Base-by-base conservation (phyloP, 2,113 vertebrate genomes). In the Raja brachyura region DNA sequence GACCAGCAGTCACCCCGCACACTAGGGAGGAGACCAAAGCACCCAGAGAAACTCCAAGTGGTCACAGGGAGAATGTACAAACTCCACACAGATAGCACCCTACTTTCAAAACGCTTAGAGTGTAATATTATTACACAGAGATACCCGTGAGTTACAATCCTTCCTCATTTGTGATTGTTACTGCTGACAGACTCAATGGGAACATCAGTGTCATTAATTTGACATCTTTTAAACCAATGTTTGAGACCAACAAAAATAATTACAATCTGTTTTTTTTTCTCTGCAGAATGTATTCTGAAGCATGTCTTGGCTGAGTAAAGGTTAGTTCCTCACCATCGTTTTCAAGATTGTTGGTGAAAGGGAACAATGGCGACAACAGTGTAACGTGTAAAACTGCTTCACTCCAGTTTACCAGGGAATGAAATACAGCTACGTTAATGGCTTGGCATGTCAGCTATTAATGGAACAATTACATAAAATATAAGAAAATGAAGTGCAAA, bases 381-480 rank as follows among this genome's bases (percentile, higher is more conserved):
- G 28, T 63, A 88, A 31, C 63, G 59, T 66, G 83, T 88, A 31
- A 88, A 56, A 88, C 16, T 33, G n/a, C 83, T n/a, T 3, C 39
- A 5, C 59, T 66, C 5, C 0, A 3, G n/a, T 18, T 88, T 88
- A 61, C 28, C 59, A 31, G 59, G 14, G 28, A 88, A 88, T 31
- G 61, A 88, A 88, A 88, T 66, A 88, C 28, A 88, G 14, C 59
- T 66, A 28, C 28, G 63, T 66, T 61, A 88, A 88, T 88, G 18
- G 63, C 59, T 88, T 88, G 59, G 56, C 16, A 14, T 88, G 83
- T 66, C 83, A 66, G 59, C 83, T 31, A 28, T 66, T 31, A 88
- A 88, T 66, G 59, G 31, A 88, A 88, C 83, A 31, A 63, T 88
- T 31, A 88, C 83, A 88, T 88, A 61, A 66, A 63, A 88, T 88